These are phyloP conservation scores for Mellilla xanthometata DNA, from an alignment of 2,888 invertebrate species.

Conservation along the genomic window DNA sequence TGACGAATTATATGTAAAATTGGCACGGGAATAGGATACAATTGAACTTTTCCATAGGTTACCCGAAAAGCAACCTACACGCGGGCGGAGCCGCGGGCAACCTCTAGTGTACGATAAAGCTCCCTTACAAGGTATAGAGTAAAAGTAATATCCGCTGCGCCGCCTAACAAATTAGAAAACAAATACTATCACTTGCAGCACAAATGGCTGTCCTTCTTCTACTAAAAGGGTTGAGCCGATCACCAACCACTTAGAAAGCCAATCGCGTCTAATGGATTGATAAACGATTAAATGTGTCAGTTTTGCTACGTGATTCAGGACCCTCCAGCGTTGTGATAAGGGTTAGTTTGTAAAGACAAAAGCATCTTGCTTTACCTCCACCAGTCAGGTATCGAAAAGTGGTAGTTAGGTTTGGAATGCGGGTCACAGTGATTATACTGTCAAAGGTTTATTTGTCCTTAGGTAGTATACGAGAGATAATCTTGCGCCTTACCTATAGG, in stretches of 20 bases:
- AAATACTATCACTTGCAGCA: neutral
- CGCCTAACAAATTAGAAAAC: too few relatives aligned
- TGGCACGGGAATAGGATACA: too few relatives aligned
- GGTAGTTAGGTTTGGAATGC: constrained; percentile 4
- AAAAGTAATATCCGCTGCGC: too few relatives aligned
- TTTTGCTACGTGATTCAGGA: neutral
- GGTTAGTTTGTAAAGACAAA: neutral
- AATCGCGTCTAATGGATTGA: neutral
- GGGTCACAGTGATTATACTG: constrained; percentile 6
- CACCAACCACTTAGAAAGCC: neutral
- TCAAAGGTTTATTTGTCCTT: constrained; percentile 9
- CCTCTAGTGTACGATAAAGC: too few relatives aligned
- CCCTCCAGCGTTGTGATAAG: neutral
- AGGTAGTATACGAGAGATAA: too few relatives aligned
- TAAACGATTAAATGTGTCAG: neutral
- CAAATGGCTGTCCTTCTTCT: neutral
- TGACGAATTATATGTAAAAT: too few relatives aligned
- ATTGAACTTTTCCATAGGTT: too few relatives aligned
- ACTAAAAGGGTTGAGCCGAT: constrained; percentile 7
- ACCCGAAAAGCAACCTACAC: too few relatives aligned
- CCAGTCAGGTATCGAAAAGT: constrained; percentile 5
- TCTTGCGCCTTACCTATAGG: too few relatives aligned
- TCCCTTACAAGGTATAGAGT: too few relatives aligned
- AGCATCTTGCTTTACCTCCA: neutral
- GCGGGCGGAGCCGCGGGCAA: too few relatives aligned